Evolutionary conservation across 2,113 vertebrate genomes (phyloP).

Genomic region (Xenopus borealis): DNA sequence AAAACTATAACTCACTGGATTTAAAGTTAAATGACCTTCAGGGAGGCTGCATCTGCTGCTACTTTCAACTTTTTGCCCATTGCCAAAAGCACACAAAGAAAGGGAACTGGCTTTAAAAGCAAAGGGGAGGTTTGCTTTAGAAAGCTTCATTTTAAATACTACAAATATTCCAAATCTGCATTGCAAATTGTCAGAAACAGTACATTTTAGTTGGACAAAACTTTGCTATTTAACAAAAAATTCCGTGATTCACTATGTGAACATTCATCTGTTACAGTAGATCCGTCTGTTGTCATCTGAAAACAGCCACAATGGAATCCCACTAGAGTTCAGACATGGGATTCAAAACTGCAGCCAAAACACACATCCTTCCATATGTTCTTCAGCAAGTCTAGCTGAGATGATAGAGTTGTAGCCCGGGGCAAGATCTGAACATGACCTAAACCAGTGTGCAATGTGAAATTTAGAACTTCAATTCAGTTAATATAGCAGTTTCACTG

Average conservation of each 20-base stretch:
- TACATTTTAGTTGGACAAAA: no score
- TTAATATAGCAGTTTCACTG: constrained; percentile 62
- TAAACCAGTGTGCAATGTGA: constrained; percentile 54
- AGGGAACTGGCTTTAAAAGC: no score
- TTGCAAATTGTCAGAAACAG: no score
- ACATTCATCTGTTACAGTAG: constrained; percentile 50
- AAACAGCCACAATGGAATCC: constrained; percentile 61
- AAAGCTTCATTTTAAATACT: no score
- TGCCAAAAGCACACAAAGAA: no score
- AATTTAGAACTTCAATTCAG: constrained; percentile 52
- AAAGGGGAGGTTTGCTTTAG: no score
- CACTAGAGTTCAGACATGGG: constrained; percentile 68
- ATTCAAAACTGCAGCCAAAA: constrained; percentile 66
- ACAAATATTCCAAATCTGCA: no score
- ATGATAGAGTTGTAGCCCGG: constrained; percentile 68
- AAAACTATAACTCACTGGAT: no score
- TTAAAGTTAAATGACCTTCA: no score
- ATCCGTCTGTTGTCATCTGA: constrained; percentile 61
- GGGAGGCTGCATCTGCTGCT: no score
- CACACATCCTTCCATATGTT: constrained; percentile 61
- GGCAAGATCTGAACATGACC: constrained; percentile 60
- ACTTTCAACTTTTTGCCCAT: no score
- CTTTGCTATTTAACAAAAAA: no score
- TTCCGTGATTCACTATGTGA: neutral
- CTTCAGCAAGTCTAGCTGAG: constrained; percentile 66